phyloP scores from a whole-genome alignment of 2,797 vertebrate species.

The Chaetodon trifasciatus region DNA sequence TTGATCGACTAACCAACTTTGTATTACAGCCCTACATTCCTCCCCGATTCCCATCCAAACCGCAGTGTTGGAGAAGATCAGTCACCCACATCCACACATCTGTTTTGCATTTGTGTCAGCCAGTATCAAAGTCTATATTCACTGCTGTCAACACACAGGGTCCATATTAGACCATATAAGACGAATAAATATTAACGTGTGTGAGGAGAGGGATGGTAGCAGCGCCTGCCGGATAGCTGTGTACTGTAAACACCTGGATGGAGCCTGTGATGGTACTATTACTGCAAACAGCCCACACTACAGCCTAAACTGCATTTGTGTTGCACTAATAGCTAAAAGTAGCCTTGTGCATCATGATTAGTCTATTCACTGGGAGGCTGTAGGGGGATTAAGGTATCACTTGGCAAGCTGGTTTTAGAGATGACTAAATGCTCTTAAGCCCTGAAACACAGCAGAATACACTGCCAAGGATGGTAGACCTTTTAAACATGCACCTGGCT shows the following conservation, averaged over 20 bases:
- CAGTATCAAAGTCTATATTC: conserved; percentile 21
- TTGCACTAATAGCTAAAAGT: conserved; percentile 57
- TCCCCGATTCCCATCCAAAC: conserved; percentile 6
- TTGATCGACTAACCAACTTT: conserved; percentile 14
- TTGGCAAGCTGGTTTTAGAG: conserved; percentile 67
- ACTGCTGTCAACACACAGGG: conserved; percentile 7
- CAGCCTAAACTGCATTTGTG: conserved; percentile 25
- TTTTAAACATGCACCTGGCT: conserved; percentile 23
- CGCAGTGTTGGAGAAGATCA: conserved; percentile 32
- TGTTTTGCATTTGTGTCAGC: conserved; percentile 37
- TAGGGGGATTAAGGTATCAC: conserved; percentile 75
- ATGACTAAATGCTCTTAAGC: conserved; percentile 73
- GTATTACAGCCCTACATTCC: conserved; percentile 11
- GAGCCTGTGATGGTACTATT: neutral
- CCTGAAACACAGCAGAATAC: conserved; percentile 57
- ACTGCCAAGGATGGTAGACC: conserved; percentile 7
- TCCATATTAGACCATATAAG: neutral
- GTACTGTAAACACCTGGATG: conserved; percentile 20
- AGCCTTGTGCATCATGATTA: conserved; percentile 62
- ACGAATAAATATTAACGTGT: conserved; percentile 3
- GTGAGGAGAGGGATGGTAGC: neutral
- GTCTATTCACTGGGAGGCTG: conserved; percentile 47
- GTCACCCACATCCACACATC: conserved; percentile 46
- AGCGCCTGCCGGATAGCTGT: neutral
- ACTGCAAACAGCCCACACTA: conserved; percentile 5